Evolutionary conservation across 2,797 vertebrate genomes (phyloP), one percentile per base, ranked within the genome.

Genomic region (Sebastes steindachneri): DNA sequence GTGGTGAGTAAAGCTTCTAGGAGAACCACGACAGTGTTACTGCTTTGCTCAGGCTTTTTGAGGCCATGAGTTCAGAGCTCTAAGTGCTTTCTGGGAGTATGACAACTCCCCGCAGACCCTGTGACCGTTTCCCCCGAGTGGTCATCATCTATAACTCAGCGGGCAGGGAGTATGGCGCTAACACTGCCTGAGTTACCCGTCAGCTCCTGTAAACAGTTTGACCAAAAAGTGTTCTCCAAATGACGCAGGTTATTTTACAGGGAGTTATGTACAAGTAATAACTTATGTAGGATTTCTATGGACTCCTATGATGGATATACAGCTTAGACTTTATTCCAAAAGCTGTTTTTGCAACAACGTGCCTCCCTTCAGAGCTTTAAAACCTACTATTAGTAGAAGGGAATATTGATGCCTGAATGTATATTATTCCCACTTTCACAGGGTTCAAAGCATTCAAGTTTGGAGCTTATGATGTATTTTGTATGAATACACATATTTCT

Each of bases 1-100:
- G 15, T 10, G 8, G 23, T 3, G 11, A 64, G 66, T 63, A 77
- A 85, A 85, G 23, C 60, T 19, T 63, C 3, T n/a, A 21, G 58
- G 59, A 75, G 59, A 21, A 74, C 23, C 45, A 45, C 63, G 35
- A 76, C 12, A 54, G 65, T 26, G 72, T 67, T 69, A 26, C 28
- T 63, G 88, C 79, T 84, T 78, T 80, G 75, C 72, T 73, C 58
- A 77, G 68, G 58, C 66, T 75, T 89, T 80, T 53, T 1, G 1
- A 51, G 82, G 83, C 73, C 88, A 85, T n/a, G 76, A 51, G 84
- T 74, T 88, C 68, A 83, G 76, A 71, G 77, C 83, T 87, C 78
- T 88, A 83, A 87, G 85, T 91, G 89, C 88, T 88, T 82, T 85
- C 67, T 51, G 72, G 75, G 71, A 82, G 80, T 31, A 2, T 58